Percentiles rank a stretch among this genome's conserved stretches.
Conservation (phyloP, 2,113 vertebrate species). For the Phocoena sinus region DNA sequence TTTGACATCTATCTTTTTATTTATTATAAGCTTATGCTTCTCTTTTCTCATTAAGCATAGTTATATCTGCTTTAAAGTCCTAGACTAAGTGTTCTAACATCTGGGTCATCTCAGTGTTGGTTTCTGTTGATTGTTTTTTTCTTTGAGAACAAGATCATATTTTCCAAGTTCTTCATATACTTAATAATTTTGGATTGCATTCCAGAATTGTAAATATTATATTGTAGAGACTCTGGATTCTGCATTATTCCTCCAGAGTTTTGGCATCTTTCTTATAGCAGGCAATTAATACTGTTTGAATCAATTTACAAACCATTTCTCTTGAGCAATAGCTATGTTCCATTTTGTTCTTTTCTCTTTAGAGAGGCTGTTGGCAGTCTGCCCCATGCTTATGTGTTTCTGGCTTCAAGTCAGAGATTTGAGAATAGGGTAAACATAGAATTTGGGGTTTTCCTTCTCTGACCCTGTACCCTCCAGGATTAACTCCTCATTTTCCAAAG, state of each 20-base stretch:
- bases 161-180: not conserved
- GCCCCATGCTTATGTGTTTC: not conserved
- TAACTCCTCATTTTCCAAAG: not conserved
- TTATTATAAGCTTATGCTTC: not conserved
- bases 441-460: not conserved
- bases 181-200: not conserved
- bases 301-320: not conserved
- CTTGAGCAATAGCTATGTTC: not conserved
- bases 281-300: not conserved
- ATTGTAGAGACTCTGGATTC: not conserved
- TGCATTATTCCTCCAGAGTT: not conserved
- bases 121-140: not conserved
- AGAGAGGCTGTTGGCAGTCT: not conserved
- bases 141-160: not conserved
- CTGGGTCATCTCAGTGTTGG: not conserved
- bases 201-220: not conserved
- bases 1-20: not conserved
- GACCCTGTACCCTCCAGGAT: not conserved
- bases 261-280: not conserved
- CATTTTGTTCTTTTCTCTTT: not conserved
- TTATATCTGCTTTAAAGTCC: not conserved
- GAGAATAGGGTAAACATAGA: not conserved
- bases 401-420: not conserved
- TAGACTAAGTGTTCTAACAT: not conserved
- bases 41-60: not conserved